phyloP scores from a whole-genome alignment of 2,888 invertebrate genomes.

The Leuctra nigra region DNA sequence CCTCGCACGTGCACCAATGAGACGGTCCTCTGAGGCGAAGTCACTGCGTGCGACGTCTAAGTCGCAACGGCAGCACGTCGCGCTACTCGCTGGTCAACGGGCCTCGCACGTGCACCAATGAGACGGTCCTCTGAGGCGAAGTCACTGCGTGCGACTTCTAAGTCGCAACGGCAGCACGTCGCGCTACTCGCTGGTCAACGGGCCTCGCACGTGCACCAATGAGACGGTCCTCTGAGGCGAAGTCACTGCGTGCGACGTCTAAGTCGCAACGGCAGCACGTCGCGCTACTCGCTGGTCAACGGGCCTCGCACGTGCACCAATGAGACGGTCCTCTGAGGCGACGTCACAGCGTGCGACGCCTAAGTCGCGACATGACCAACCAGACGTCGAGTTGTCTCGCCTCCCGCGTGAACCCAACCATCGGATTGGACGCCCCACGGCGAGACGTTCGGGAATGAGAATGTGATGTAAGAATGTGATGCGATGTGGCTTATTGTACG shows the following conservation, averaged over 20 bases:
- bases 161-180: slow-evolving; percentile 62
- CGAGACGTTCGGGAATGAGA: too few relatives aligned
- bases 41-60: not conserved
- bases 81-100: slow-evolving; percentile 77
- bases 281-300: slow-evolving; percentile 73
- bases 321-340: slow-evolving; percentile 65
- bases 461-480: too few relatives aligned
- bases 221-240: slow-evolving; percentile 65
- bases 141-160: not conserved
- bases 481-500: too few relatives aligned
- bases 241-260: not conserved
- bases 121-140: slow-evolving; percentile 61
- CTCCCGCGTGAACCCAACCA: too few relatives aligned
- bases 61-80: slow-evolving; percentile 62
- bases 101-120: slow-evolving; percentile 69
- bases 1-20: slow-evolving; percentile 73
- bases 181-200: slow-evolving; percentile 73
- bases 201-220: slow-evolving; percentile 69
- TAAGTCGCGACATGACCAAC: not conserved
- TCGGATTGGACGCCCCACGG: too few relatives aligned
- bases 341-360: not conserved
- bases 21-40: slow-evolving; percentile 58
- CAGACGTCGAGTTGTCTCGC: too few relatives aligned
- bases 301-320: slow-evolving; percentile 72
- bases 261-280: slow-evolving; percentile 59